Evolutionary conservation across 2,113 vertebrate species (phyloP).

Genomic region (Gadus chalcogrammus): DNA sequence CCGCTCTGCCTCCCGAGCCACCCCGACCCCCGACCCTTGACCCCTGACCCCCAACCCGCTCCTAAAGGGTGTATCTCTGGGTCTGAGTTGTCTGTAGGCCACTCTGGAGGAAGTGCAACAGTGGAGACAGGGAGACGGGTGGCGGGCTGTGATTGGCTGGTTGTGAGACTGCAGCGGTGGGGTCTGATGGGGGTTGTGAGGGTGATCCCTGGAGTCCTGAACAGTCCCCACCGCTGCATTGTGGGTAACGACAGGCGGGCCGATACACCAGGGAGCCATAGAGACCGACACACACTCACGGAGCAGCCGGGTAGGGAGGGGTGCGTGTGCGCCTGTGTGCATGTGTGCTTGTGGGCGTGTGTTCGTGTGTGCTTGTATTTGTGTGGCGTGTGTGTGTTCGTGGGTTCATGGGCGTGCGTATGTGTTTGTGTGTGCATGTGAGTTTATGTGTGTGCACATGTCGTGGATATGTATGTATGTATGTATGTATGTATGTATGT

Average conservation of each 20-base stretch:
- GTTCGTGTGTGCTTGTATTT: background rate
- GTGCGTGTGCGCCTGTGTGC: background rate
- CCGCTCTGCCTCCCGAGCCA: too few species aligned
- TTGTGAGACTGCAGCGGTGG: background rate
- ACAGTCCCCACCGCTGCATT: background rate
- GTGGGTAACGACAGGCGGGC: background rate
- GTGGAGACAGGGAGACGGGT: background rate
- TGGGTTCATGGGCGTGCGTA: too few species aligned
- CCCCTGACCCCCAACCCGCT: too few species aligned
- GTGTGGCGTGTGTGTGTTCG: background rate
- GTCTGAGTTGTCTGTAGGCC: too few species aligned
- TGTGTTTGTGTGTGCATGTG: background rate
- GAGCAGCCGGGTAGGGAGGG: too few species aligned
- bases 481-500: background rate
- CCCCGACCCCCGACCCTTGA: too few species aligned
- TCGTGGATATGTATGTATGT: background rate
- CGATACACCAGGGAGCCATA: background rate
- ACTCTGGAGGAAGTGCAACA: background rate
- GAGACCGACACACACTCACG: background rate
- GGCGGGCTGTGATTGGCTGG: background rate
- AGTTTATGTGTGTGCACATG: background rate
- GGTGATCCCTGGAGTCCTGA: background rate
- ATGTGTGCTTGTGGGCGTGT: background rate
- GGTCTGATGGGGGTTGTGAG: background rate
- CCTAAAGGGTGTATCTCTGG: too few species aligned